phyloP scores from a whole-genome alignment of 2,113 vertebrate species.

The Heptranchias perlo region DNA sequence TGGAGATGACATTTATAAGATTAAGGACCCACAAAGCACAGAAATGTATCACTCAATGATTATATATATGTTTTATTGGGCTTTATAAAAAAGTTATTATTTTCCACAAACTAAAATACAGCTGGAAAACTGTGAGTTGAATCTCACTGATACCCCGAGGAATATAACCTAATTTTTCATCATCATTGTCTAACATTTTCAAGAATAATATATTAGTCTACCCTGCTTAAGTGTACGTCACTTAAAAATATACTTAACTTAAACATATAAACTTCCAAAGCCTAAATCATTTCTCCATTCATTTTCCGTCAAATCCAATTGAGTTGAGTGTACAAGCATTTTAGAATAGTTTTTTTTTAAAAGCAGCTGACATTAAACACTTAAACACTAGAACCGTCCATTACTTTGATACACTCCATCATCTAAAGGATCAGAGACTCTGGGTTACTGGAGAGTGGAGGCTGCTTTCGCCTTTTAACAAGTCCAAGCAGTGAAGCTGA shows the following conservation, averaged over 20 bases:
- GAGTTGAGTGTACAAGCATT: neutral
- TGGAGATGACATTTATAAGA: conserved; percentile 17
- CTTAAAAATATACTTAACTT: neutral
- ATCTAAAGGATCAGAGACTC: neutral
- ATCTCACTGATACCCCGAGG: neutral
- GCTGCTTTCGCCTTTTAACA: neutral
- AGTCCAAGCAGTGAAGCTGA: neutral
- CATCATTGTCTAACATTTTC: neutral
- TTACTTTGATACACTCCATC: neutral
- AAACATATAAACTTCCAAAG: neutral
- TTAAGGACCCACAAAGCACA: conserved; percentile 4
- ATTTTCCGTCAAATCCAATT: neutral
- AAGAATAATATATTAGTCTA: neutral
- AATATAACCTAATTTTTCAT: neutral
- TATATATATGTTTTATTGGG: conserved; percentile 13
- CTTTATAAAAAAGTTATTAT: neutral
- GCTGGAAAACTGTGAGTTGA: neutral
- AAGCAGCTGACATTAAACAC: neutral
- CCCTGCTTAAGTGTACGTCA: neutral
- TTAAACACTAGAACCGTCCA: neutral
- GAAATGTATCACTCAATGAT: conserved; percentile 2
- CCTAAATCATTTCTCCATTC: neutral
- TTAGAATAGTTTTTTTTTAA: neutral
- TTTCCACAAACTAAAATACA: neutral
- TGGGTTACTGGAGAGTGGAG: neutral